Percentiles rank a stretch among this genome's conserved stretches.
phyloP scores from a whole-genome alignment of 2,113 vertebrate species.

The Meriones unguiculatus region DNA sequence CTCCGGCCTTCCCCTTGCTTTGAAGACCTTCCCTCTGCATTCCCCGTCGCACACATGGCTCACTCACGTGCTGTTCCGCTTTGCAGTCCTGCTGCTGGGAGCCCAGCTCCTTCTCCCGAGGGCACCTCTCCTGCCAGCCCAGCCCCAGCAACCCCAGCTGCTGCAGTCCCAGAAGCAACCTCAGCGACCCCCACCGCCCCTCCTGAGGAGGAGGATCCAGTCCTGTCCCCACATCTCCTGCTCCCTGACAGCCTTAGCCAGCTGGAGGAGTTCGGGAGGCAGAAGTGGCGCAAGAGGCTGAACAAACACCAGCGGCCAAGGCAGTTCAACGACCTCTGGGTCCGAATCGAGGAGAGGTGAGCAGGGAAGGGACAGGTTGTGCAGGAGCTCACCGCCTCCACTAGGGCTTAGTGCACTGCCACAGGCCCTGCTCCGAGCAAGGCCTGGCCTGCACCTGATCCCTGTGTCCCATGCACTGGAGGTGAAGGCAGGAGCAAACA shows the following conservation, averaged over 20 bases:
- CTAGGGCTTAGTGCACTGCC: fast-evolving
- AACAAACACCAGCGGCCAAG: slow-evolving; percentile 92
- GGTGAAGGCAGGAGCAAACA: not conserved
- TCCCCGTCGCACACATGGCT: not conserved
- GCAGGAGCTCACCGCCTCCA: not conserved
- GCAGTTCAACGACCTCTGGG: slow-evolving; percentile 99
- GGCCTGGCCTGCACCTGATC: not conserved
- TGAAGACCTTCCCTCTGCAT: not conserved
- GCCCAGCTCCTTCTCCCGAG: slow-evolving; percentile 36
- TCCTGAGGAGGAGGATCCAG: slow-evolving; percentile 89
- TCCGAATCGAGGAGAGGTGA: slow-evolving; percentile 97
- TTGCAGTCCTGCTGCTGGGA: slow-evolving; percentile 62
- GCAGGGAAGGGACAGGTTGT: slow-evolving; percentile 21
- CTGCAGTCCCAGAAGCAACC: not conserved
- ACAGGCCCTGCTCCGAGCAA: not conserved
- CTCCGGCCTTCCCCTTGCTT: not conserved
- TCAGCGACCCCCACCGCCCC: not conserved
- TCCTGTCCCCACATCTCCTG: slow-evolving; percentile 93
- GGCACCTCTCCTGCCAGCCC: slow-evolving; percentile 54
- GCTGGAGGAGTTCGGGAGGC: slow-evolving; percentile 97
- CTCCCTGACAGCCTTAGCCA: slow-evolving; percentile 97
- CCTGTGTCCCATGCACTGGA: not conserved
- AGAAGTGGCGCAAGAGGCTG: slow-evolving; percentile 93
- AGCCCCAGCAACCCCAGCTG: slow-evolving; percentile 19
- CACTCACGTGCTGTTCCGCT: not conserved